phyloP scores from a whole-genome alignment of 2,113 vertebrate genomes.

The Phalacrocorax aristotelis region DNA sequence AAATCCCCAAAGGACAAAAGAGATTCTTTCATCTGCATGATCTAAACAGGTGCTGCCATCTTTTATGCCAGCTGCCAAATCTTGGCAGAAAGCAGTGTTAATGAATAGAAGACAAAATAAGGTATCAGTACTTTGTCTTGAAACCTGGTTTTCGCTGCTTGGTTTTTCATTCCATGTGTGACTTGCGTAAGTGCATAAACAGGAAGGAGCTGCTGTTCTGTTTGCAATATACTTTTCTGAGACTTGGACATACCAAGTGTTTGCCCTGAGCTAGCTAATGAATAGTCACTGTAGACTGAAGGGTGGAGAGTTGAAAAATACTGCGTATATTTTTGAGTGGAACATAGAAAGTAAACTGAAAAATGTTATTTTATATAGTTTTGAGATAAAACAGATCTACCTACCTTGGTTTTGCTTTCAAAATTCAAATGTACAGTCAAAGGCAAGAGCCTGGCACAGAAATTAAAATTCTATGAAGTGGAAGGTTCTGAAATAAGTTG shows the following conservation, averaged over 20 bases:
- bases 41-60: conserved; percentile 60
- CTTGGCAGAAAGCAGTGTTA: conserved; percentile 29
- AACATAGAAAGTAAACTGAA: not conserved
- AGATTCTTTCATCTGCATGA: conserved; percentile 57
- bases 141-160: not conserved
- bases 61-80: conserved; percentile 59
- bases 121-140: not conserved
- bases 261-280: not conserved
- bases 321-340: not conserved
- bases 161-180: not conserved
- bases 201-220: not conserved
- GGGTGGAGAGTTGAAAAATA: not conserved
- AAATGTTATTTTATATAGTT: not conserved
- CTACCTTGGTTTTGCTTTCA: not conserved
- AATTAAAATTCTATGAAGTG: not conserved
- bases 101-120: not conserved
- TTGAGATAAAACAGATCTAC: not conserved
- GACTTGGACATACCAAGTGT: not conserved
- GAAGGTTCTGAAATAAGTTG: not conserved
- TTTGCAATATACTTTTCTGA: not conserved
- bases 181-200: not conserved
- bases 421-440: not conserved
- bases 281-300: not conserved
- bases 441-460: not conserved
- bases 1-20: not conserved